These are phyloP conservation scores for Alsophila aescularia DNA, from an alignment of 2,888 invertebrate species.

Conservation along the genomic window DNA sequence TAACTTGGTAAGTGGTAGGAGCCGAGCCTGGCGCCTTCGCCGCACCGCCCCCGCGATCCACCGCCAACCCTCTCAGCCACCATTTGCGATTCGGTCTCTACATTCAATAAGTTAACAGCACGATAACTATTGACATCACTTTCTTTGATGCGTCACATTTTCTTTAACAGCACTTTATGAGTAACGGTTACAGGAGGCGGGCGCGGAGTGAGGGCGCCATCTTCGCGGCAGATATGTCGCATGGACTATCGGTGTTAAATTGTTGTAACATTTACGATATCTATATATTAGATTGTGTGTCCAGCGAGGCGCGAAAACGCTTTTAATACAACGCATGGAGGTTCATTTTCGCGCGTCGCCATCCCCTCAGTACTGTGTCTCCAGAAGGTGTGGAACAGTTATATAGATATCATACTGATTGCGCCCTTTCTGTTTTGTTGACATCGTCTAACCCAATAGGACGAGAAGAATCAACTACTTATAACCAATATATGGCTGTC, in stretches of 20 bases:
- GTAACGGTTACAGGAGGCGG: constrained; percentile 69
- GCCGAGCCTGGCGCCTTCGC: constrained; percentile 74
- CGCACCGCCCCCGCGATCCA: constrained; percentile 63
- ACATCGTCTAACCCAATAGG: constrained; percentile 89
- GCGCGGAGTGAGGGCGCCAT: constrained; percentile 69
- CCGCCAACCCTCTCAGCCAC: constrained; percentile 32
- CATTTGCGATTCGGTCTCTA: constrained; percentile 25
- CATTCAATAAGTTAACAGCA: constrained; percentile 34
- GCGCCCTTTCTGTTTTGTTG: constrained; percentile 88
- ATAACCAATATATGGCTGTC: constrained; percentile 98
- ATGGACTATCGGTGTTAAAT: constrained; percentile 80
- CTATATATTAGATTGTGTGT: constrained; percentile 71
- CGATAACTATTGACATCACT: constrained; percentile 47
- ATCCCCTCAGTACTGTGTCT: constrained; percentile 64
- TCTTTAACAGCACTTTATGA: constrained; percentile 28
- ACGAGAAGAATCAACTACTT: constrained; percentile 98
- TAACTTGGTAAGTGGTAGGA: constrained; percentile 96
- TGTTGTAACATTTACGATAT: constrained; percentile 71
- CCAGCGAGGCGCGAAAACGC: constrained; percentile 64
- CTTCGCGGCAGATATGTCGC: constrained; percentile 78
- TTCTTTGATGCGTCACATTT: constrained; percentile 36
- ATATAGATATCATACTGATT: constrained; percentile 82
- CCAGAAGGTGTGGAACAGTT: constrained; percentile 70
- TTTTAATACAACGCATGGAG: constrained; percentile 57
- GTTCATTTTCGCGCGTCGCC: constrained; percentile 60